Evolutionary conservation across 1,140 invertebrate species (phyloP).

Genomic region (Pentalonia nigronervosa): DNA sequence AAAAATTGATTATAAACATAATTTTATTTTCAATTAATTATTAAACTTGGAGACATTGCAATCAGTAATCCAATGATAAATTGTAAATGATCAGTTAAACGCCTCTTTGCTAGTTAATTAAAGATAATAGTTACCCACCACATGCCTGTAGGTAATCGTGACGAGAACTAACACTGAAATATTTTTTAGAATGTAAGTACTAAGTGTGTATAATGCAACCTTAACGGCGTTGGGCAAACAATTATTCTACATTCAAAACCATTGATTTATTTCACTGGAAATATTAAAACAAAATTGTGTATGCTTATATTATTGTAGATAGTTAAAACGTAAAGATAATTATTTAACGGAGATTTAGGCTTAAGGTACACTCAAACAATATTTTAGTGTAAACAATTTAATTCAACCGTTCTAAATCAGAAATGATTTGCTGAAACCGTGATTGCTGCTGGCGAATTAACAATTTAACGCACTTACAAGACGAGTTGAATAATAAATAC

Average conservation of each 20-base stretch:
- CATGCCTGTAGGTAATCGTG: slow-evolving; percentile 2
- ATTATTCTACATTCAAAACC: not conserved
- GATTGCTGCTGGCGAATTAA: not conserved
- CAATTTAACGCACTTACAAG: not conserved
- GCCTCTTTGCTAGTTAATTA: not conserved
- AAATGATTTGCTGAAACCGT: not conserved
- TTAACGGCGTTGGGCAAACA: not conserved
- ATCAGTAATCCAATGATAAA: not conserved
- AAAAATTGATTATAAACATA: not conserved
- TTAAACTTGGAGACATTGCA: not conserved
- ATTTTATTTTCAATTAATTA: not conserved
- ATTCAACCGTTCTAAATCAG: slow-evolving; percentile 2
- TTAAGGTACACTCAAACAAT: not conserved
- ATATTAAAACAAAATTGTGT: not conserved
- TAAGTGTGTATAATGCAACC: not conserved
- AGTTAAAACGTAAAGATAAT: not conserved
- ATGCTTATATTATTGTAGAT: not conserved
- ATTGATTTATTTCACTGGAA: not conserved
- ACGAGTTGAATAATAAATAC: not conserved
- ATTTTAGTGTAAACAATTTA: not conserved
- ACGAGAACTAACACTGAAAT: not conserved
- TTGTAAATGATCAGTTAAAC: not conserved
- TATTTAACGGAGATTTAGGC: not conserved
- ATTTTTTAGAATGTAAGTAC: not conserved
- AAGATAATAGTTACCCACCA: not conserved